These are phyloP conservation scores for Perca schrenkii DNA, from an alignment of 2,113 vertebrate genomes.

Conservation along the genomic window DNA sequence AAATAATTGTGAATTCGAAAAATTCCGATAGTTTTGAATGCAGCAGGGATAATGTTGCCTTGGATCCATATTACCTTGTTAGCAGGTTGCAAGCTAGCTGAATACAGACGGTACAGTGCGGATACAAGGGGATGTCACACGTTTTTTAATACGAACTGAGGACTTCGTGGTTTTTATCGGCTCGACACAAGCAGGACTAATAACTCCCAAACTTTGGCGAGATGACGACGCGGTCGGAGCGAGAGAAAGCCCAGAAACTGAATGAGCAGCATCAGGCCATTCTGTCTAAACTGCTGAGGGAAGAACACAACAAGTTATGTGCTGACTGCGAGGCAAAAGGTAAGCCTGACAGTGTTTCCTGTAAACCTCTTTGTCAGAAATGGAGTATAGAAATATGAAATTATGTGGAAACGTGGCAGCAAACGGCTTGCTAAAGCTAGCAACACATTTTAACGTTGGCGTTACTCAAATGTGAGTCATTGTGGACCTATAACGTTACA, in stretches of 20 bases:
- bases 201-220: slow-evolving; percentile 24
- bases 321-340: slow-evolving; percentile 97
- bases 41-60: slow-evolving; percentile 62
- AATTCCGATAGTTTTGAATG: slow-evolving; percentile 67
- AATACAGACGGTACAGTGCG: slow-evolving; percentile 5
- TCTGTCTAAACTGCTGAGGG: slow-evolving; percentile 91
- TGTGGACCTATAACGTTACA: background rate
- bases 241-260: slow-evolving; percentile 96
- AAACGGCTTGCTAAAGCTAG: slow-evolving; percentile 30
- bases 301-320: slow-evolving; percentile 96
- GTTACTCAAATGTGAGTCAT: slow-evolving; percentile 12
- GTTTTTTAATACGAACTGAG: slow-evolving; percentile 19
- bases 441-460: background rate
- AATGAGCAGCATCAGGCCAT: slow-evolving; percentile 97
- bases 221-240: slow-evolving; percentile 95
- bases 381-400: background rate
- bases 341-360: slow-evolving; percentile 42
- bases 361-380: background rate
- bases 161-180: slow-evolving; percentile 5
- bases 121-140: slow-evolving; percentile 42
- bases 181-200: slow-evolving; percentile 11
- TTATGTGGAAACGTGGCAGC: slow-evolving; percentile 4
- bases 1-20: background rate
- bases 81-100: slow-evolving; percentile 64
- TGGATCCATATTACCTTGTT: slow-evolving; percentile 55